Evolutionary conservation across 2,888 invertebrate species (phyloP).

Genomic region (Euspilapteryx auroguttella): DNA sequence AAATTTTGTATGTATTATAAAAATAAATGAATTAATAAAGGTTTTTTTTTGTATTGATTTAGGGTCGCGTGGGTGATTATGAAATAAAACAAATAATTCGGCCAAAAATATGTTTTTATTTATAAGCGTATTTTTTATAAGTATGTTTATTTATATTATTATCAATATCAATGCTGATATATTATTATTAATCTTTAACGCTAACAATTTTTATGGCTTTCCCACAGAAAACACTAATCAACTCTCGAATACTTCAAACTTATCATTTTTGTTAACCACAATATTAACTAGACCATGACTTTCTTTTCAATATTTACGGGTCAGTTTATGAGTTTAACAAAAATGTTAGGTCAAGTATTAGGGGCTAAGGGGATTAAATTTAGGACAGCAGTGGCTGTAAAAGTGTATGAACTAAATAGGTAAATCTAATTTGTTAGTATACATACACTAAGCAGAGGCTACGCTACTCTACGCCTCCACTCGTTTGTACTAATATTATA

Average conservation of each 20-base stretch:
- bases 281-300: too few species aligned
- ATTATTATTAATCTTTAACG: constrained; percentile 56
- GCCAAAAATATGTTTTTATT: constrained; percentile 64
- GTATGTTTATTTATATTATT: constrained; percentile 48
- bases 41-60: neutral
- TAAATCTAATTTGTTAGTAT: constrained; percentile 36
- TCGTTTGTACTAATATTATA: constrained; percentile 48
- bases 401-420: too few species aligned
- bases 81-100: constrained; percentile 38
- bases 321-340: neutral
- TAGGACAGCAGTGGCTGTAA: too few species aligned
- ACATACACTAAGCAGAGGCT: constrained; percentile 36
- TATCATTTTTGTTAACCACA: too few species aligned
- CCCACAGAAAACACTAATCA: constrained; percentile 30
- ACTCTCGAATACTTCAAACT: too few species aligned
- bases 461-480: constrained; percentile 7
- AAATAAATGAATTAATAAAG: too few species aligned
- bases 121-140: constrained; percentile 59
- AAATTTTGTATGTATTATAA: too few species aligned
- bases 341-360: too few species aligned
- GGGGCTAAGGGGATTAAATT: too few species aligned
- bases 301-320: too few species aligned
- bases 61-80: neutral
- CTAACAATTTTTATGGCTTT: constrained; percentile 51
- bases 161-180: constrained; percentile 47